phyloP scores from a whole-genome alignment of 1,140 invertebrate species.

The Dendroctonus valens region DNA sequence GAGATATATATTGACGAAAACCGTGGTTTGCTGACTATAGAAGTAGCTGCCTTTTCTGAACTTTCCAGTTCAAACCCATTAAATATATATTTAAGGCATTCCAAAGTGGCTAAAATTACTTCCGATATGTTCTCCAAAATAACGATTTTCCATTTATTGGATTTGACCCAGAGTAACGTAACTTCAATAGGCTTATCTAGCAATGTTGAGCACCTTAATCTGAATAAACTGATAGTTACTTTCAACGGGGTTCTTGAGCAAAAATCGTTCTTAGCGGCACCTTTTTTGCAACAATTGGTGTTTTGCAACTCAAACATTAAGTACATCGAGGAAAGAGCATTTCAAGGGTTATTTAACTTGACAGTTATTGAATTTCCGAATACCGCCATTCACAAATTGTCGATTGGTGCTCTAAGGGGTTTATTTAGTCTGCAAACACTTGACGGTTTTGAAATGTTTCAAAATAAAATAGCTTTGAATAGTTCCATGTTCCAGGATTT shows the following conservation, averaged over 20 bases:
- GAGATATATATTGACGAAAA: slow-evolving; percentile 5
- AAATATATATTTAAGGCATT: slow-evolving; percentile 4
- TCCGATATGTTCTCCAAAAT: slow-evolving; percentile 1
- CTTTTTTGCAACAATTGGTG: not conserved
- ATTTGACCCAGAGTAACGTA: slow-evolving; percentile 10
- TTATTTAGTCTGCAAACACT: slow-evolving; percentile 8
- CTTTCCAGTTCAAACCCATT: not conserved
- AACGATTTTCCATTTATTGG: not conserved
- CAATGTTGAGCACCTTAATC: not conserved
- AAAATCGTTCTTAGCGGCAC: slow-evolving; percentile 7
- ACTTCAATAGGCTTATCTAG: slow-evolving; percentile 3
- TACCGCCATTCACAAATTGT: not conserved
- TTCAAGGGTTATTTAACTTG: slow-evolving; percentile 15
- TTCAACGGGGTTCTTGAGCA: slow-evolving; percentile 6
- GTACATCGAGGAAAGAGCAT: not conserved
- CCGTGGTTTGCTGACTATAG: not conserved
- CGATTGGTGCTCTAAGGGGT: slow-evolving; percentile 3
- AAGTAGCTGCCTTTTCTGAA: slow-evolving; percentile 4
- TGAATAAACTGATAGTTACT: slow-evolving; percentile 6
- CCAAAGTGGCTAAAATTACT: not conserved
- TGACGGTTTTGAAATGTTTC: slow-evolving; percentile 2
- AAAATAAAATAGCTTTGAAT: not conserved
- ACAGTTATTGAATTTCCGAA: not conserved
- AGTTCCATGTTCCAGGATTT: slow-evolving; percentile 7
- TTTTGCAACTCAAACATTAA: slow-evolving; percentile 11